These are phyloP conservation scores for Melolontha melolontha DNA, from an alignment of 2,888 invertebrate species.

Conservation along the genomic window DNA sequence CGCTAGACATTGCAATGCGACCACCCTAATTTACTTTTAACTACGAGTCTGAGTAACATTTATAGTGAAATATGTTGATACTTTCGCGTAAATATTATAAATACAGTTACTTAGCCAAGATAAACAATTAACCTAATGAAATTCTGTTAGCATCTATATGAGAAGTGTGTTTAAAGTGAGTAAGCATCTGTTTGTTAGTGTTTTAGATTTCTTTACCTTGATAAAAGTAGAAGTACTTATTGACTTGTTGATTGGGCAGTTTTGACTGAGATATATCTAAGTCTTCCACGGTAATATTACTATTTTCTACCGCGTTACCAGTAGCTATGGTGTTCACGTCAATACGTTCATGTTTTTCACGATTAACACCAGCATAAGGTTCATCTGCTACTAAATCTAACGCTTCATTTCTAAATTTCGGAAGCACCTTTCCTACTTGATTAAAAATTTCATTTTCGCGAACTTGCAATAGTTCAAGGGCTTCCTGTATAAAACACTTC, in stretches of 20 bases:
- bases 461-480: slow-evolving; percentile 75
- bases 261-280: slow-evolving; percentile 56
- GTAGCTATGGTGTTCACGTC: slow-evolving; percentile 54
- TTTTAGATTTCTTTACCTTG: slow-evolving; percentile 72
- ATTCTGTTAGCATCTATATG: no score
- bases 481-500: slow-evolving; percentile 87
- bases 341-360: slow-evolving; percentile 55
- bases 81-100: no score
- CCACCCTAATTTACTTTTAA: no score
- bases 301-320: slow-evolving; percentile 44
- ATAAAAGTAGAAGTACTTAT: slow-evolving; percentile 81
- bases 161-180: no score
- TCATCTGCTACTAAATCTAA: slow-evolving; percentile 7
- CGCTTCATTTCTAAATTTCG: slow-evolving; percentile 3
- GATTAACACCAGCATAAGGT: slow-evolving; percentile 11
- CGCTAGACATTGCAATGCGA: no score
- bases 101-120: no score
- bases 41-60: no score
- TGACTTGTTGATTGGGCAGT: slow-evolving; percentile 45
- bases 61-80: no score
- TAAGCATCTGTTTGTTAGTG: no score
- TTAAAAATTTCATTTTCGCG: slow-evolving; percentile 65
- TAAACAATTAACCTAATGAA: no score
- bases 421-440: slow-evolving; percentile 56
- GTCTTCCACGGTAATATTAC: slow-evolving; percentile 58